These are phyloP conservation scores for Silvanus unidentatus DNA, from an alignment of 2,888 invertebrate species.

Conservation along the genomic window DNA sequence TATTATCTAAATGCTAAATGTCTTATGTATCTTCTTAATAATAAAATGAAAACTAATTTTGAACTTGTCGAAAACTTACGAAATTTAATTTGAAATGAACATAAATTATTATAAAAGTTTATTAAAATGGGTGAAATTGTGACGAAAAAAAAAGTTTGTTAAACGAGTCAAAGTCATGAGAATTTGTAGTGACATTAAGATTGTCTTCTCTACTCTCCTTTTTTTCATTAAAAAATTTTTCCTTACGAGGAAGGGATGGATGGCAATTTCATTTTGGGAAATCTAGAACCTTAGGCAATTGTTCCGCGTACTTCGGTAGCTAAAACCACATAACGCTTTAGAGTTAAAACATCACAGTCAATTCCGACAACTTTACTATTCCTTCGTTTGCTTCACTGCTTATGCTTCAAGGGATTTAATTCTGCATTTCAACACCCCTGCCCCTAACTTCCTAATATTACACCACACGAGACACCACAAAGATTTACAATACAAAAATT, in stretches of 20 bases:
- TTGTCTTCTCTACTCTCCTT: no score
- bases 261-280: constrained; percentile 18
- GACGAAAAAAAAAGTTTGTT: neutral
- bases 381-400: constrained; percentile 7
- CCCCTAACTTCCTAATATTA: constrained; percentile 1
- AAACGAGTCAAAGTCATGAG: neutral
- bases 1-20: neutral
- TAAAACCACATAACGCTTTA: constrained; percentile 15
- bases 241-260: constrained; percentile 10
- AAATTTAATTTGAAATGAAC: constrained; percentile 3
- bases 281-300: constrained; percentile 15
- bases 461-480: no score
- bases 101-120: constrained; percentile 3
- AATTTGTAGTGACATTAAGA: no score
- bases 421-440: constrained; percentile 15
- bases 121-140: neutral
- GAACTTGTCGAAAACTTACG: constrained; percentile 2
- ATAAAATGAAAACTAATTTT: constrained; percentile 1
- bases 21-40: neutral
- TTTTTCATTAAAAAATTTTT: no score
- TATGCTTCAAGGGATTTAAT: constrained; percentile 8
- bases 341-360: constrained; percentile 18
- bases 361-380: constrained; percentile 14
- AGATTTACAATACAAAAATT: no score
- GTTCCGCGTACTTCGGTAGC: constrained; percentile 16